phyloP scores from a whole-genome alignment of 30 jellyfish, hydroid and myxozoan species.

The Aurelia aurita complex sp. Pacific region DNA sequence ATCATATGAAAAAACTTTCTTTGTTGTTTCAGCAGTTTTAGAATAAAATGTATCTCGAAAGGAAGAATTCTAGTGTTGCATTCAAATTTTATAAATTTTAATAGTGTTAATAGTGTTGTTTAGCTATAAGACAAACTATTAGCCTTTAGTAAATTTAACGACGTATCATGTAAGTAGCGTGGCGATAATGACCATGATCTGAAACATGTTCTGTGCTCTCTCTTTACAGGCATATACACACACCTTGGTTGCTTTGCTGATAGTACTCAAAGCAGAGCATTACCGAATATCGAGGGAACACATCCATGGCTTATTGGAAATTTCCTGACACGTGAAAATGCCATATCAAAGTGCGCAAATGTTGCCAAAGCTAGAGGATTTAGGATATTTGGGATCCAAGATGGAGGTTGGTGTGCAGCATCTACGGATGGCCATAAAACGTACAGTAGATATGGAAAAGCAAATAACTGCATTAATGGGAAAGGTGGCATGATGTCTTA shows the following conservation, averaged over 20 bases:
- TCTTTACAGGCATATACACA: constrained; percentile 47
- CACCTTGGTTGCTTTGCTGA: constrained; percentile 95
- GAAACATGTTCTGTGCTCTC: too few relatives aligned
- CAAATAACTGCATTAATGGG: constrained; percentile 78
- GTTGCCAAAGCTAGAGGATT: constrained; percentile 72
- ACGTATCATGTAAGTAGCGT: too few relatives aligned
- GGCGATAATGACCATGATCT: too few relatives aligned
- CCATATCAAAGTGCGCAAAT: constrained; percentile 77
- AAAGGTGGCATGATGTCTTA: constrained; percentile 92
- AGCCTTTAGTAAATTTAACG: too few relatives aligned
- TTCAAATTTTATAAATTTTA: too few relatives aligned
- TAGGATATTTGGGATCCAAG: constrained; percentile 88
- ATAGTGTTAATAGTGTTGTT: too few relatives aligned
- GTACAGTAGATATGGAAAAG: constrained; percentile 70
- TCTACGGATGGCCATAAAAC: constrained; percentile 66
- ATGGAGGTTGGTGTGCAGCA: constrained; percentile 96
- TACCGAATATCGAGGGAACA: constrained; percentile 75
- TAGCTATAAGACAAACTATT: too few relatives aligned
- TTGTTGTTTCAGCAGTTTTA: too few relatives aligned
- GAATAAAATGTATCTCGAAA: too few relatives aligned
- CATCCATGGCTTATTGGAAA: constrained; percentile 79
- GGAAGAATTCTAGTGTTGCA: too few relatives aligned
- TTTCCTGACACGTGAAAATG: constrained; percentile 78
- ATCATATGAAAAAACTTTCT: too few relatives aligned
- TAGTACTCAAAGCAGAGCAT: constrained; percentile 34